A percentile compares a stretch with the other conserved stretches of the same genome.
Evolutionary conservation across 2,888 invertebrate genomes (phyloP).

Genomic region (Dasysyrphus tricinctus): DNA sequence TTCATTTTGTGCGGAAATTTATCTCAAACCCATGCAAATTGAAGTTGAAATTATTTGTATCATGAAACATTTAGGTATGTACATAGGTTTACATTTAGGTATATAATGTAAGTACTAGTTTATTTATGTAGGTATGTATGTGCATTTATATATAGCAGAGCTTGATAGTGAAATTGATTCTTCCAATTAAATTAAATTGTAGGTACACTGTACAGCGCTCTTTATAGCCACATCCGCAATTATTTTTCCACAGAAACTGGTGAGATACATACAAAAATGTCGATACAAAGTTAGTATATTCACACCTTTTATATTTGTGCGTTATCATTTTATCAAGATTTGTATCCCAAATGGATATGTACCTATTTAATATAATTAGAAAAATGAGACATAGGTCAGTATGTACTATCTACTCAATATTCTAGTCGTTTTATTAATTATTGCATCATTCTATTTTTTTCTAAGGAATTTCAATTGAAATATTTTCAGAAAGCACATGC

Average conservation of each 20-base stretch:
- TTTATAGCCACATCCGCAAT: constrained; percentile 2
- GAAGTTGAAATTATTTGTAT: not conserved
- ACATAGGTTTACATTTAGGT: too few species aligned
- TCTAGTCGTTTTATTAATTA: not conserved
- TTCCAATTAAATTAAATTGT: constrained; percentile 2
- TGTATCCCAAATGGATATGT: not conserved
- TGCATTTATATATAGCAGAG: not conserved
- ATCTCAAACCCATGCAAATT: not conserved
- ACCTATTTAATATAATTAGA: not conserved
- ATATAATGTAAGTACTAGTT: not conserved
- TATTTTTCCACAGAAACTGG: not conserved
- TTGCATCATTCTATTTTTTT: constrained; percentile 29
- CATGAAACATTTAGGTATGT: not conserved
- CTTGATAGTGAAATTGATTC: not conserved
- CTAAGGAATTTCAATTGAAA: not conserved
- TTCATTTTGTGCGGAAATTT: not conserved
- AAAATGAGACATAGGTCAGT: not conserved
- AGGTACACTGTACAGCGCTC: not conserved
- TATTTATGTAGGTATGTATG: not conserved
- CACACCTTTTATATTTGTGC: not conserved
- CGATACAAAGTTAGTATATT: too few species aligned
- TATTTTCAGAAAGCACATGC: constrained; percentile 15
- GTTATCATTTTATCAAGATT: not conserved
- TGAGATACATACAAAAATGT: not conserved
- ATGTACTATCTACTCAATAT: not conserved